phyloP scores from a whole-genome alignment of 2,797 vertebrate genomes.

The Rhinoraja longicauda region DNA sequence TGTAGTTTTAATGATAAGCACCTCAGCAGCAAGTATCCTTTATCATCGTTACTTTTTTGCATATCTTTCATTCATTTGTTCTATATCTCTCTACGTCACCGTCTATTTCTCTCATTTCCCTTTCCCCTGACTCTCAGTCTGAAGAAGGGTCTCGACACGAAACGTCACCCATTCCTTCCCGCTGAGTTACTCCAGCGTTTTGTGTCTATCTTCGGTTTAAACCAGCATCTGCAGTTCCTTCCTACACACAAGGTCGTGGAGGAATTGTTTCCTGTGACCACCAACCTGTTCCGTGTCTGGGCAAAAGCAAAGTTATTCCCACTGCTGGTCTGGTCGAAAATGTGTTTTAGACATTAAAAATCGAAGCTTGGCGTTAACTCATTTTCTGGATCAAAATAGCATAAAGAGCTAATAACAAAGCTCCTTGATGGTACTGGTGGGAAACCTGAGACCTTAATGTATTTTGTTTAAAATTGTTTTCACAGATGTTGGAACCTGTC shows the following conservation, averaged over 20 bases:
- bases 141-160: too few species aligned
- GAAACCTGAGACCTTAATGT: slow-evolving; percentile 5
- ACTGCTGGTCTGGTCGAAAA: not conserved
- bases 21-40: not conserved
- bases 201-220: too few species aligned
- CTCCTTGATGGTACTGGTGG: not conserved
- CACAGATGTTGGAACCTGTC: slow-evolving; percentile 22
- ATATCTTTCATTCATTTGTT: too few species aligned
- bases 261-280: not conserved
- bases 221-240: too few species aligned
- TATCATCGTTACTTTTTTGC: too few species aligned
- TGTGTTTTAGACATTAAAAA: slow-evolving; percentile 20
- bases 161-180: too few species aligned
- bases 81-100: too few species aligned
- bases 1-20: not conserved
- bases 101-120: too few species aligned
- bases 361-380: not conserved
- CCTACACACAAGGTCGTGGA: not conserved
- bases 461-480: slow-evolving; percentile 31
- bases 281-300: not conserved
- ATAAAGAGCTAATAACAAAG: slow-evolving; percentile 2
- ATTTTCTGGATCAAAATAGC: slow-evolving; percentile 2
- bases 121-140: too few species aligned
- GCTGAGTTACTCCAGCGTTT: too few species aligned
- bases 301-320: not conserved